phyloP scores from a whole-genome alignment of 1,140 invertebrate genomes.

The Diabrotica undecimpunctata region DNA sequence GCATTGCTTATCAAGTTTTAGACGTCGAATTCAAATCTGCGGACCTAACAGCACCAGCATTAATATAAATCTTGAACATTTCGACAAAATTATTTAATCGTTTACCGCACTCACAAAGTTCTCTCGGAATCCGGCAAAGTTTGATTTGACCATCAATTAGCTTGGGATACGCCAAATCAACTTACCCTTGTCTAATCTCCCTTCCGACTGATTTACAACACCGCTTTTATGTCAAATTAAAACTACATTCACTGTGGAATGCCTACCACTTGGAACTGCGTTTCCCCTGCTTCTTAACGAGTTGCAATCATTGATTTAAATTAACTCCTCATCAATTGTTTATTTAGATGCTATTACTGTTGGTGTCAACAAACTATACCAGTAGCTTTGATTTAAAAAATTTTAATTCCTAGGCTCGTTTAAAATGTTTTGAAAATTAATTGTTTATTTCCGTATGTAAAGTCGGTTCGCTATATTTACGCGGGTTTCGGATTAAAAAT shows the following conservation, averaged over 20 bases:
- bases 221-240: conserved; percentile 22
- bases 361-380: too few relatives aligned
- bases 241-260: conserved; percentile 25
- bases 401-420: too few relatives aligned
- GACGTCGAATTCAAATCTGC: neutral
- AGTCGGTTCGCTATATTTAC: too few relatives aligned
- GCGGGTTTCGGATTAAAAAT: too few relatives aligned
- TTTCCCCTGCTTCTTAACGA: neutral
- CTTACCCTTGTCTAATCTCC: conserved; percentile 31
- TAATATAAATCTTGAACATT: conserved; percentile 12
- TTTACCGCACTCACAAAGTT: conserved; percentile 7
- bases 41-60: neutral
- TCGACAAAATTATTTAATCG: conserved; percentile 19
- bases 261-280: conserved; percentile 14
- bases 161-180: conserved; percentile 27
- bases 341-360: too few relatives aligned
- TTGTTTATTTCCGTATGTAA: too few relatives aligned
- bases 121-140: conserved; percentile 18
- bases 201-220: conserved; percentile 34
- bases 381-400: too few relatives aligned
- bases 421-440: too few relatives aligned
- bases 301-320: neutral
- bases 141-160: conserved; percentile 36
- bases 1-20: neutral
- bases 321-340: neutral